Base-by-base conservation (phyloP, 2,888 invertebrate genomes). In the Digitonthophagus gazella region DNA sequence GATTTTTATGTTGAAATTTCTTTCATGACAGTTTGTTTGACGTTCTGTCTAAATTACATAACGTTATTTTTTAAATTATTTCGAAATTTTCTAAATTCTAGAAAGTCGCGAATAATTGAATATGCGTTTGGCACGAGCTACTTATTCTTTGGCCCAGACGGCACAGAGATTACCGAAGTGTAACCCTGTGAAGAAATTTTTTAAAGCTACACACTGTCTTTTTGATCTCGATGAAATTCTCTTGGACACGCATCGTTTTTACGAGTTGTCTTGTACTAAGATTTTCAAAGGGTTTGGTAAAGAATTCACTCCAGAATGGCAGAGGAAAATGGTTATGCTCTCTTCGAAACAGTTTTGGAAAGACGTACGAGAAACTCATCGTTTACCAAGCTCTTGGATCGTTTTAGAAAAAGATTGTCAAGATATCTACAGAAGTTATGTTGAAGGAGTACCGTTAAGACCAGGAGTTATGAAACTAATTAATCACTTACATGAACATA, bases 401-500 rank as follows among this genome's bases (percentile, higher is more conserved):
- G 67, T 14, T 5, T 15, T 67, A 22, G 8, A 22, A 20, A 11
- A 15, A 8, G 67, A 67, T 19, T 67, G 58, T 20, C 19, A 16
- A 14, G 15, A 18, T 14, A 14, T 56, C 22, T 15, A 15, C 15
- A n/a, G 6, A 2, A 3, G 20, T 3, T 16, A 15, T n/a, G 58
- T 58, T 3, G 58, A 58, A 67, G 44, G 44, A 6, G 14, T 22
- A 5, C 16, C 57, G 8, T 19, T 67, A n/a, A 57, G 22, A 28
- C 63, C 80, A 93, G 95, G 96, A 71, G 95, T 75, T 16, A 69
- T 74, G 22, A 86, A 86, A 72, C 83, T 97, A 67, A 87, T 97
- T 14, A 84, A 86, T 44, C 95, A 97, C 80, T 84, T 97, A 8
- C 86, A 91, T 76, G 84, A 85, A 64, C 85, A 90, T 16, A 88